A percentile compares a stretch with the other conserved stretches of the same genome.
Evolutionary conservation across 2,113 vertebrate species (phyloP).

Genomic region (Etia nguti): DNA sequence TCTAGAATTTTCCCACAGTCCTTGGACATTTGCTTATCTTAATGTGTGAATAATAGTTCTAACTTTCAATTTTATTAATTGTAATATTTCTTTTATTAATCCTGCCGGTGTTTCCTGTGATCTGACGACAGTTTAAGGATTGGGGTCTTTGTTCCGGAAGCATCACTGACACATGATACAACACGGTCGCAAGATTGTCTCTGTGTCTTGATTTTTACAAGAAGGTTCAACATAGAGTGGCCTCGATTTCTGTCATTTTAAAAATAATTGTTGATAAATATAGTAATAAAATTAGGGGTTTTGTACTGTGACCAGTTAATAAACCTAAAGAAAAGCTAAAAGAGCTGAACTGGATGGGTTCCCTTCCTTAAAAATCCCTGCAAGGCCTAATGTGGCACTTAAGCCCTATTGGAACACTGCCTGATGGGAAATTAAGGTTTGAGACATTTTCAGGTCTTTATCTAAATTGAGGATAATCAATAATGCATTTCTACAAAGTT

Average conservation of each 20-base stretch:
- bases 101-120: neutral
- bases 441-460: neutral
- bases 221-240: neutral
- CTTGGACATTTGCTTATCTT: neutral
- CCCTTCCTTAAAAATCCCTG: neutral
- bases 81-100: neutral
- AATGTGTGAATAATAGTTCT: neutral
- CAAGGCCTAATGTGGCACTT: neutral
- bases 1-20: neutral
- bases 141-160: neutral
- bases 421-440: neutral
- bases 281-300: neutral
- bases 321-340: neutral
- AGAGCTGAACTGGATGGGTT: neutral
- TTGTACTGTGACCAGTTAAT: neutral
- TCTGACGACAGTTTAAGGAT: neutral
- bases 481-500: neutral
- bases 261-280: neutral
- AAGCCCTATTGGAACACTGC: neutral
- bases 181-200: neutral
- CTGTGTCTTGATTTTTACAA: neutral
- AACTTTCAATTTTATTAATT: neutral
- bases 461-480: neutral
- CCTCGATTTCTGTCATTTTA: neutral
- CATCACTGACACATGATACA: too few relatives aligned